Evolutionary conservation across 2,888 invertebrate species (phyloP), one percentile per base, ranked within the genome.

Genomic region (Mongoloraphidia duomilia): DNA sequence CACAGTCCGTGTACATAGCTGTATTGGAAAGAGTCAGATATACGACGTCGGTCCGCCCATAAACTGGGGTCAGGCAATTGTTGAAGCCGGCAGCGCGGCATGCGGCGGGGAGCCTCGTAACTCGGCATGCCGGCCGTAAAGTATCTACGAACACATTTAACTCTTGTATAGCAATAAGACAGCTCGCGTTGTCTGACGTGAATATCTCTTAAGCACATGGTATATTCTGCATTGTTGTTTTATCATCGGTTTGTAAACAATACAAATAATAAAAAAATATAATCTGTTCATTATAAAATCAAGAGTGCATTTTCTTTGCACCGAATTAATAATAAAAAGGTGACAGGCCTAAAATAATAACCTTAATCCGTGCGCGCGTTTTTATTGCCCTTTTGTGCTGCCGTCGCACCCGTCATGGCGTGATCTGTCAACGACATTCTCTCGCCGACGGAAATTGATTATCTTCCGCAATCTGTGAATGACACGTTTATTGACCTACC

Each of bases 111-210:
- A 13, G 38, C n/a, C 37, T 46, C 26, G 26, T 26, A 35, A 46
- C 46, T 51, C 60, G 57, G 58, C 62, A 57, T 62, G 60, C 58
- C 60, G 60, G 66, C 66, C 67, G 69, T 69, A 69, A 69, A 69
- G 65, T 64, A 68, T 69, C 53, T 64, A 62, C 63, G 60, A 65
- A 66, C 68, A 68, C 67, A 26, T 26, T 69, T 69, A 68, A 69
- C 68, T 68, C 65, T 66, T 66, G 67, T 67, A 66, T 64, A 60
- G 64, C 65, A 63, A 65, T 65, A 65, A 64, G 67, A 66, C 66
- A 67, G 66, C 66, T 64, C 60, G 63, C 26, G 26, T 26, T 26
- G 62, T 60, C 57, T 59, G 61, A 61, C 65, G 65, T 64, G 65
- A 49, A 14, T 34, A 35, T 36, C n/a, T 17, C 14, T 9, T 55